phyloP scores from a whole-genome alignment of 2,113 vertebrate species.

The Spilogale gracilis region DNA sequence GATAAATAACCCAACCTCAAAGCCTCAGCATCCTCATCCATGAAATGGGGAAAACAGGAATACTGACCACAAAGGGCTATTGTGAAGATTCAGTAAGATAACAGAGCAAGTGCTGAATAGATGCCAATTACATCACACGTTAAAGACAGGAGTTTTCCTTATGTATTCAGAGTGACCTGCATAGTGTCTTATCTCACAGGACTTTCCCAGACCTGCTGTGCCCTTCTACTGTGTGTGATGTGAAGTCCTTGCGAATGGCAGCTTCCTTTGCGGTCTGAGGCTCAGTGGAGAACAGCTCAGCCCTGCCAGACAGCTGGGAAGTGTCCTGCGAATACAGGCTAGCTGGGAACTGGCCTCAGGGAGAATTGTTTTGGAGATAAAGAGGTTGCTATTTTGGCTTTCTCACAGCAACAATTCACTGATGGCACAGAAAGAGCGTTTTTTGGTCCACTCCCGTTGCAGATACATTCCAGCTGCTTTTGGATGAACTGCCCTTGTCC shows the following conservation, averaged over 20 bases:
- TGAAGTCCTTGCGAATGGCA: neutral
- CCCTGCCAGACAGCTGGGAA: slow-evolving; percentile 77
- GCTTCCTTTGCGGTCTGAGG: neutral
- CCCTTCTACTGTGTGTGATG: neutral
- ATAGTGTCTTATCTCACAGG: slow-evolving; percentile 32
- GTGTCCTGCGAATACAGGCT: neutral
- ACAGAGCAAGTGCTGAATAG: neutral
- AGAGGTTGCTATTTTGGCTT: slow-evolving; percentile 34
- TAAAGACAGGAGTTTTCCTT: neutral
- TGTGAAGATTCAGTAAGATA: neutral
- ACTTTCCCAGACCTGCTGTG: neutral
- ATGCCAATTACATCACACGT: neutral
- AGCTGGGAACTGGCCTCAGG: neutral
- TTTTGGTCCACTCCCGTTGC: neutral
- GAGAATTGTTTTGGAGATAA: slow-evolving; percentile 65
- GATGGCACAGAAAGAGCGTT: slow-evolving; percentile 18
- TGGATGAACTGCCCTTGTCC: neutral
- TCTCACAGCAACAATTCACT: slow-evolving; percentile 57
- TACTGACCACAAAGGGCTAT: neutral
- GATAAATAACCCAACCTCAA: neutral
- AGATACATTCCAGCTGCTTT: slow-evolving; percentile 76
- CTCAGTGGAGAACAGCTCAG: accelerated
- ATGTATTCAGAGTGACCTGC: neutral
- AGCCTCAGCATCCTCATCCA: neutral
- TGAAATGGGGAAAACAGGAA: neutral